Evolutionary conservation across 30 jellyfish, hydroid and myxozoan species (phyloP).

Genomic region (Aurelia coerulea): DNA sequence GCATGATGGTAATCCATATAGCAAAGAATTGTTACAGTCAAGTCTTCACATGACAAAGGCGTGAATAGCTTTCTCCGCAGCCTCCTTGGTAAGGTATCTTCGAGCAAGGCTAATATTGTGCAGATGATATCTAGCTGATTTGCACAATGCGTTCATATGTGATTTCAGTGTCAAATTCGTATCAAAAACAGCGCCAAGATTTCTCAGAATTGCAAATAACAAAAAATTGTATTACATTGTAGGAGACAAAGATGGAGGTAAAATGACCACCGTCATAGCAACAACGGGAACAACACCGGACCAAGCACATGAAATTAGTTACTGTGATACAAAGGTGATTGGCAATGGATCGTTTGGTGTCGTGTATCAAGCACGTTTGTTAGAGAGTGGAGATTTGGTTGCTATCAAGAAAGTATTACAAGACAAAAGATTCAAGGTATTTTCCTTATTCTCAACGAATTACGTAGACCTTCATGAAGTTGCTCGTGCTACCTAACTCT

Average conservation of each 20-base stretch:
- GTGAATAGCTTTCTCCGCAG: not conserved
- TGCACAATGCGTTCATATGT: not conserved
- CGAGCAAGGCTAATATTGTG: not conserved
- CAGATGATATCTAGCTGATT: not conserved
- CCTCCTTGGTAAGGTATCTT: conserved; percentile 17
- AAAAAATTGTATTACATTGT: too few relatives aligned
- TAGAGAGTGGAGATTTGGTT: conserved; percentile 84
- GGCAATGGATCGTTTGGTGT: conserved; percentile 99
- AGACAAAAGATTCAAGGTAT: conserved; percentile 95
- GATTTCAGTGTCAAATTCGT: not conserved
- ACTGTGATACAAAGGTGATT: conserved; percentile 91
- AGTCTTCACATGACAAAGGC: too few relatives aligned
- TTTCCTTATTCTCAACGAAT: not conserved
- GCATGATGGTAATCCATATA: too few relatives aligned
- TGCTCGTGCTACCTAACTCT: too few relatives aligned
- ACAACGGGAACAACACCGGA: conserved; percentile 96
- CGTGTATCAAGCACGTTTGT: conserved; percentile 94
- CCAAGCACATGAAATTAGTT: conserved; percentile 94
- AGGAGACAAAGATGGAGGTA: conserved; percentile 98
- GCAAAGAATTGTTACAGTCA: too few relatives aligned
- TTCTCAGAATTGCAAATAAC: not conserved
- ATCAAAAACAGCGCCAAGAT: not conserved
- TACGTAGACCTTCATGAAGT: too few relatives aligned
- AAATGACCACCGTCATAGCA: conserved; percentile 90
- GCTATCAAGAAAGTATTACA: conserved; percentile 96